A percentile compares a stretch with the other conserved stretches of the same genome.
phyloP scores from a whole-genome alignment of 2,113 vertebrate genomes.

The Menura novaehollandiae region DNA sequence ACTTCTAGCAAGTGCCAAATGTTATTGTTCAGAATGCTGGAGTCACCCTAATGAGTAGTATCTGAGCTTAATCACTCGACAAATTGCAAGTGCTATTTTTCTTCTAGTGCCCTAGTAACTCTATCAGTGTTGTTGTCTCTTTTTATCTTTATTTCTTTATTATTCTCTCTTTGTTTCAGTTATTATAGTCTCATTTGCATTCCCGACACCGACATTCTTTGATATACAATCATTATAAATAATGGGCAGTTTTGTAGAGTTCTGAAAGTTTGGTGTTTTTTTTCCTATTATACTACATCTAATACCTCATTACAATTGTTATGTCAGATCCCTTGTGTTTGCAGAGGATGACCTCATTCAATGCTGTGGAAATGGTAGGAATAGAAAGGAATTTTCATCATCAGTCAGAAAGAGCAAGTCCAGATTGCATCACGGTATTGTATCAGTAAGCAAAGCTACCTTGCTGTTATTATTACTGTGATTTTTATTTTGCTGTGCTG shows the following conservation, averaged over 20 bases:
- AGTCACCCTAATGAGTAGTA: background rate
- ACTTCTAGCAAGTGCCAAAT: background rate
- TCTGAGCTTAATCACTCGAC: background rate
- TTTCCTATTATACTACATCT: background rate
- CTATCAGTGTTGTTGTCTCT: background rate
- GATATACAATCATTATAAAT: background rate
- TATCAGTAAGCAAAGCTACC: background rate
- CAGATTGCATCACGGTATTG: background rate
- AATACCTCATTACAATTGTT: background rate
- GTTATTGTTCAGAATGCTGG: background rate
- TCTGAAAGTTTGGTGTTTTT: background rate
- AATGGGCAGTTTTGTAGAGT: background rate
- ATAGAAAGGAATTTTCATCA: background rate
- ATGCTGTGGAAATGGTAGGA: background rate
- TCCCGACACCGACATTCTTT: background rate
- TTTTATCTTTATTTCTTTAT: conserved; percentile 12
- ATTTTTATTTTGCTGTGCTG: background rate
- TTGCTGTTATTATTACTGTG: background rate
- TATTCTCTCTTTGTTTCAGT: background rate
- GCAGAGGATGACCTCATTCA: background rate
- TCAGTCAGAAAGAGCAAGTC: background rate
- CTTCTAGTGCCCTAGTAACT: background rate
- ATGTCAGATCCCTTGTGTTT: background rate
- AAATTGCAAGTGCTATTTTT: background rate
- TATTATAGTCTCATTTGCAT: background rate